A percentile compares a stretch with the other conserved stretches of the same genome.
Evolutionary conservation across 2,113 vertebrate species (phyloP).

Genomic region (Chamaetylas fuelleborni): DNA sequence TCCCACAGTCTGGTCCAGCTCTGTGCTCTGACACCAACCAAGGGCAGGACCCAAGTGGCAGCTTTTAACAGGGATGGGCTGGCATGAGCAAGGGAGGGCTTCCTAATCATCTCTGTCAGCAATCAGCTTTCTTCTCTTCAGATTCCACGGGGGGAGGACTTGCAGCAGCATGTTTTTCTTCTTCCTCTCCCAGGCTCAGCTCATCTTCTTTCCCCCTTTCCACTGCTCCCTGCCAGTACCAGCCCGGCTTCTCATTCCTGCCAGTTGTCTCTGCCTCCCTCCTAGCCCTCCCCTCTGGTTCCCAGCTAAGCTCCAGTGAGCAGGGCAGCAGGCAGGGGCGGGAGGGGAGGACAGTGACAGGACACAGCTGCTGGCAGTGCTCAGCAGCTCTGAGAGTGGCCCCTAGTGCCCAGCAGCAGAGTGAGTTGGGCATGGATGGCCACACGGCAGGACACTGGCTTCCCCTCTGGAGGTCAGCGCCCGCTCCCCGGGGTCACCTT

Average conservation of each 20-base stretch:
- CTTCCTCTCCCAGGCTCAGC: background rate
- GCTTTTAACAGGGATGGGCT: background rate
- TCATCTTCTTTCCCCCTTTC: background rate
- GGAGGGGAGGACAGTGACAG: conserved; percentile 27
- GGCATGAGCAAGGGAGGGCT: background rate
- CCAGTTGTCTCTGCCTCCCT: background rate
- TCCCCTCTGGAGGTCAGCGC: background rate
- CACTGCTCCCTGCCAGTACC: background rate
- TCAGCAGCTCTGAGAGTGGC: conserved; percentile 24
- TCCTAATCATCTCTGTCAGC: conserved; percentile 35
- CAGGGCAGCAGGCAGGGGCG: background rate
- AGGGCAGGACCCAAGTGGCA: background rate
- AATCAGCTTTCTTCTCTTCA: background rate
- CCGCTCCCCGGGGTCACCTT: background rate
- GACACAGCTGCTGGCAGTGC: conserved; percentile 20
- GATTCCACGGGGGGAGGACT: background rate
- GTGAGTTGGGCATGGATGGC: rapidly evolving
- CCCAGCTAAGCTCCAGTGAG: conserved; percentile 35
- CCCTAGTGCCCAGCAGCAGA: background rate
- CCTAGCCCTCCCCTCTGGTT: background rate
- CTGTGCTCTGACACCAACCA: background rate
- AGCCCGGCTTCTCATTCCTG: background rate
- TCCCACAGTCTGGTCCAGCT: background rate
- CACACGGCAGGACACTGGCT: background rate
- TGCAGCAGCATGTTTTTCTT: conserved; percentile 46